phyloP scores from a whole-genome alignment of 2,888 invertebrate species.

The Leptopilina drosophilae region DNA sequence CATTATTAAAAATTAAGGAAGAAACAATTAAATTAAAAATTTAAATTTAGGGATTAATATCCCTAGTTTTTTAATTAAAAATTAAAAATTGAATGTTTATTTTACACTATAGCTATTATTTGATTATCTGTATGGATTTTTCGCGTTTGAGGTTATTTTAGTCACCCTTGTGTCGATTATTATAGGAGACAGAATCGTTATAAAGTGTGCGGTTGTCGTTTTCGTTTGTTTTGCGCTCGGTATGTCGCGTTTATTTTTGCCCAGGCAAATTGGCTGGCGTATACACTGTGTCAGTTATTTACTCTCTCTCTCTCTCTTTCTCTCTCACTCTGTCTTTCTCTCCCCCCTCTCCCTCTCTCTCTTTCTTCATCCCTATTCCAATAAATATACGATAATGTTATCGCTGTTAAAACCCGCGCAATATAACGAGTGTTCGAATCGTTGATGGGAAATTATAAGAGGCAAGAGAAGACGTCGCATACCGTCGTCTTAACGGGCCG shows the following conservation, averaged over 20 bases:
- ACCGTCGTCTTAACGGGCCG: slow-evolving; percentile 66
- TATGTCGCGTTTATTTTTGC: slow-evolving; percentile 61
- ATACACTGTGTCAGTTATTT: slow-evolving; percentile 60
- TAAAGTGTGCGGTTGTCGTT: slow-evolving; percentile 11
- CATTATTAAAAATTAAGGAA: no score
- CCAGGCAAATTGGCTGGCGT: slow-evolving; percentile 59
- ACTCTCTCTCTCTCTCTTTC: slow-evolving; percentile 49
- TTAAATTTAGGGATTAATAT: no score
- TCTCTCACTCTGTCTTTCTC: no score
- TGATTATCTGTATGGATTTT: not conserved
- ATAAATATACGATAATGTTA: slow-evolving; percentile 70
- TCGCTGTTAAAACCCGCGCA: slow-evolving; percentile 59
- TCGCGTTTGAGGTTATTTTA: not conserved
- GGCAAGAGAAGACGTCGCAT: slow-evolving; percentile 57
- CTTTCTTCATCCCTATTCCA: not conserved
- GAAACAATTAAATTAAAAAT: no score
- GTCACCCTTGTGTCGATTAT: slow-evolving; percentile 32
- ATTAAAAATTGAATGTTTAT: no score
- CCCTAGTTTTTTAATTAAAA: no score
- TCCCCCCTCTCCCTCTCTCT: not conserved
- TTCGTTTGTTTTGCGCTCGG: slow-evolving; percentile 25
- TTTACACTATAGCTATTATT: not conserved
- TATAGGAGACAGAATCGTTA: slow-evolving; percentile 29
- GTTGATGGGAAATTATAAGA: slow-evolving; percentile 58
- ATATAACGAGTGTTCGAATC: slow-evolving; percentile 52